A percentile compares a stretch with the other conserved stretches of the same genome.
phyloP scores from a whole-genome alignment of 2,797 vertebrate genomes.

The Eremophila alpestris region DNA sequence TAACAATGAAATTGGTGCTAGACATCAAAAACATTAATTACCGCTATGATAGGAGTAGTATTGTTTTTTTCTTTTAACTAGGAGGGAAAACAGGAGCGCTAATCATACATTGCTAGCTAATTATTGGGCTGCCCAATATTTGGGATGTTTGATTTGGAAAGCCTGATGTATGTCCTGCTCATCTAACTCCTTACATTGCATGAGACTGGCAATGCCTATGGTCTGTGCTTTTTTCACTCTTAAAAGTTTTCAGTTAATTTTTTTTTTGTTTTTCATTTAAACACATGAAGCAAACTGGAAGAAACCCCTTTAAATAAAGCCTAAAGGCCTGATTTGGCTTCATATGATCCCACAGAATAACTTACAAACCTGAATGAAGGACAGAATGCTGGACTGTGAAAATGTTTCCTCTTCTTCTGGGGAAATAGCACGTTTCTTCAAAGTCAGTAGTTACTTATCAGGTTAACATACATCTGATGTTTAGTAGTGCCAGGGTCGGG shows the following conservation, averaged over 20 bases:
- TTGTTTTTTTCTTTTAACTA: neutral
- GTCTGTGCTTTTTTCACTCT: neutral
- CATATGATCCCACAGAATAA: neutral
- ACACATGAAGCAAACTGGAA: neutral
- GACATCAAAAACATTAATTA: neutral
- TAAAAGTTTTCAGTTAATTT: neutral
- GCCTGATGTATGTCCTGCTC: neutral
- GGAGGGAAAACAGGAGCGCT: neutral
- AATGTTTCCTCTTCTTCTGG: neutral
- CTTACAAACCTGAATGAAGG: neutral
- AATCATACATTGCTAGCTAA: neutral
- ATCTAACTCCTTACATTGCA: neutral
- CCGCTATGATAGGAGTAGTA: neutral
- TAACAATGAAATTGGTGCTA: slow-evolving; percentile 7
- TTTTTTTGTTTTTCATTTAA: neutral
- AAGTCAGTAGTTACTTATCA: neutral
- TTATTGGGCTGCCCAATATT: neutral
- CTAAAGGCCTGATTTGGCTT: neutral
- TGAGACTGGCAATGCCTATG: neutral
- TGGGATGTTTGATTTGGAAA: neutral
- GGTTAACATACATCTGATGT: accelerated
- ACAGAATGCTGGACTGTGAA: neutral
- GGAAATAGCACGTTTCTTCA: neutral
- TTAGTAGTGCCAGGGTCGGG: neutral
- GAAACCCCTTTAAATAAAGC: neutral